These are phyloP conservation scores for Phortica variegata DNA, from an alignment of 1,140 invertebrate genomes.

Conservation along the genomic window DNA sequence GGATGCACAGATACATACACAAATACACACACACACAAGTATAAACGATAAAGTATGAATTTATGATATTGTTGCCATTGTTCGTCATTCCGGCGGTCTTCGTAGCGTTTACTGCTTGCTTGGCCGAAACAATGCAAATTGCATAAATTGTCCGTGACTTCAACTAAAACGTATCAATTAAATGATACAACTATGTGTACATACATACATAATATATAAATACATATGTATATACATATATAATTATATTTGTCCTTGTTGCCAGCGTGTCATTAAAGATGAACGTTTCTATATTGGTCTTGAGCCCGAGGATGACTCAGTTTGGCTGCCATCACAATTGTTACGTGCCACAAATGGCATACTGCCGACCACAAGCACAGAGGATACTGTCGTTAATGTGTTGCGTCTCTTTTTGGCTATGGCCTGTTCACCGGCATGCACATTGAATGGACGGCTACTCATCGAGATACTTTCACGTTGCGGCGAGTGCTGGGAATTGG, in stretches of 20 bases:
- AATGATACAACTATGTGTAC: too few species aligned
- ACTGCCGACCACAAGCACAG: slow-evolving; percentile 72
- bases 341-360: slow-evolving; percentile 80
- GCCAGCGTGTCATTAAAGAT: slow-evolving; percentile 84
- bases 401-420: slow-evolving; percentile 74
- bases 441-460: slow-evolving; percentile 75
- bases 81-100: too few species aligned
- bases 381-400: slow-evolving; percentile 63
- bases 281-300: slow-evolving; percentile 88
- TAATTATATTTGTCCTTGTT: slow-evolving; percentile 12
- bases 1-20: too few species aligned
- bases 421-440: slow-evolving; percentile 77
- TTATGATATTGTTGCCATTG: too few species aligned
- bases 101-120: too few species aligned
- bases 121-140: too few species aligned
- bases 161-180: too few species aligned
- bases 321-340: slow-evolving; percentile 88
- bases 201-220: too few species aligned
- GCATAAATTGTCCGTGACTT: too few species aligned
- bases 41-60: too few species aligned
- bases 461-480: slow-evolving; percentile 73
- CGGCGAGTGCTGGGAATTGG: slow-evolving; percentile 71
- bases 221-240: not conserved
- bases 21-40: too few species aligned
- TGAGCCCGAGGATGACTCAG: slow-evolving; percentile 86